A percentile compares a stretch with the other conserved stretches of the same genome.
These are phyloP conservation scores for Eueides isabella DNA, from an alignment of 1,140 invertebrate genomes.

Conservation along the genomic window DNA sequence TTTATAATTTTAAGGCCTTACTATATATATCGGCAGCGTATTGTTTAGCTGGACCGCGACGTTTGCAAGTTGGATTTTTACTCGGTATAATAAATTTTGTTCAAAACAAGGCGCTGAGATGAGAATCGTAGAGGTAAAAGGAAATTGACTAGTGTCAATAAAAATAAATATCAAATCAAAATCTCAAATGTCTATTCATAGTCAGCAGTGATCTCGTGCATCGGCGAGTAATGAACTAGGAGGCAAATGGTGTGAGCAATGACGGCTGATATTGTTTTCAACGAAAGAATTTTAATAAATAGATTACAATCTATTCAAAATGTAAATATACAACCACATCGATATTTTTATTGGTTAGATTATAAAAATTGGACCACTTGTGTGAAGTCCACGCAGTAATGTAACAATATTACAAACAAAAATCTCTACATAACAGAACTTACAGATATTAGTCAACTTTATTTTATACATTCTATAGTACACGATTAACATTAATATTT, in stretches of 20 bases:
- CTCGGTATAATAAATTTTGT: too few relatives aligned
- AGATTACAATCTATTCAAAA: slow-evolving; percentile 58
- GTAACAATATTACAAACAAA: slow-evolving; percentile 82
- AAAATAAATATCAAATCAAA: background rate
- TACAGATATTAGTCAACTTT: slow-evolving; percentile 82
- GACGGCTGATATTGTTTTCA: slow-evolving; percentile 60
- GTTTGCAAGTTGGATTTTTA: background rate
- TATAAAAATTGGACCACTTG: slow-evolving; percentile 81
- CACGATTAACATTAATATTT: slow-evolving; percentile 79
- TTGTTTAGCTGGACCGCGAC: too few relatives aligned
- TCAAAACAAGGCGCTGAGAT: too few relatives aligned
- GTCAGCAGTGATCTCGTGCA: background rate
- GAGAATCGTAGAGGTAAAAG: background rate
- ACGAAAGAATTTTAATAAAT: slow-evolving; percentile 69
- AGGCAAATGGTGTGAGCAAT: slow-evolving; percentile 35
- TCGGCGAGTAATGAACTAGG: background rate
- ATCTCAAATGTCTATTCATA: background rate
- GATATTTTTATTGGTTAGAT: slow-evolving; percentile 81
- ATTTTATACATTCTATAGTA: slow-evolving; percentile 80
- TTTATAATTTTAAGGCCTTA: too few relatives aligned
- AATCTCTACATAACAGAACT: slow-evolving; percentile 82
- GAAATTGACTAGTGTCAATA: background rate
- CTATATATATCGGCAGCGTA: too few relatives aligned
- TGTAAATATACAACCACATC: slow-evolving; percentile 78
- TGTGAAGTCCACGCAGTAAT: slow-evolving; percentile 78